phyloP scores from a whole-genome alignment of 2,113 vertebrate species.

The Agapornis roseicollis region DNA sequence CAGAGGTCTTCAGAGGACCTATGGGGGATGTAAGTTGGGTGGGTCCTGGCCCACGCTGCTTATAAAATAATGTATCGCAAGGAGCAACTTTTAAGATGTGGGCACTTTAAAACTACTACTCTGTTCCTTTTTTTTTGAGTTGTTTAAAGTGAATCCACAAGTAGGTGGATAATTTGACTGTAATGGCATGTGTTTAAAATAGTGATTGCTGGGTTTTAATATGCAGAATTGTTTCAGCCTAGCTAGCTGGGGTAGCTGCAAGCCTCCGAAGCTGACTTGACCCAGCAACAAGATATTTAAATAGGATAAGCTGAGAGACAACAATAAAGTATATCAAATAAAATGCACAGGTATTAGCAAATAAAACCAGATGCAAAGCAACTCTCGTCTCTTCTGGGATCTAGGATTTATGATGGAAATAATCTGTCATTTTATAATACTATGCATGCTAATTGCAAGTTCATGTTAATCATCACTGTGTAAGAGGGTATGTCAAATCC shows the following conservation, averaged over 20 bases:
- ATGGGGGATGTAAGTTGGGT: accelerated
- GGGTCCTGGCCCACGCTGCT: not conserved
- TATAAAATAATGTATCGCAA: not conserved
- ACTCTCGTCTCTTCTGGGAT: not conserved
- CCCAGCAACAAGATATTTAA: not conserved
- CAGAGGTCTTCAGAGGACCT: not conserved
- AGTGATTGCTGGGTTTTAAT: constrained; percentile 21
- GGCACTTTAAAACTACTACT: constrained; percentile 40
- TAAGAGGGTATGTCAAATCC: constrained; percentile 31
- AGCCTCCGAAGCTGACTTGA: constrained; percentile 15
- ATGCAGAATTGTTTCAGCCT: constrained; percentile 21
- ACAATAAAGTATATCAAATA: not conserved
- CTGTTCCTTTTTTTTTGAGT: constrained; percentile 9
- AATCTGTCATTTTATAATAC: not conserved
- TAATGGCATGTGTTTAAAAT: constrained; percentile 56
- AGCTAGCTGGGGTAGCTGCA: not conserved
- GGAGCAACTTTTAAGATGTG: not conserved
- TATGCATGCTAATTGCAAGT: constrained; percentile 23
- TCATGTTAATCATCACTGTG: not conserved
- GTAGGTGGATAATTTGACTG: constrained; percentile 65
- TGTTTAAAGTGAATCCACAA: constrained; percentile 39
- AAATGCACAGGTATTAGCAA: not conserved
- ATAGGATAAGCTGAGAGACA: not conserved
- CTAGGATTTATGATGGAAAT: constrained; percentile 22
- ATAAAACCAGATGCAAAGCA: constrained; percentile 1